Base-by-base conservation (phyloP, 2,797 vertebrate genomes). In the Emys orbicularis region DNA sequence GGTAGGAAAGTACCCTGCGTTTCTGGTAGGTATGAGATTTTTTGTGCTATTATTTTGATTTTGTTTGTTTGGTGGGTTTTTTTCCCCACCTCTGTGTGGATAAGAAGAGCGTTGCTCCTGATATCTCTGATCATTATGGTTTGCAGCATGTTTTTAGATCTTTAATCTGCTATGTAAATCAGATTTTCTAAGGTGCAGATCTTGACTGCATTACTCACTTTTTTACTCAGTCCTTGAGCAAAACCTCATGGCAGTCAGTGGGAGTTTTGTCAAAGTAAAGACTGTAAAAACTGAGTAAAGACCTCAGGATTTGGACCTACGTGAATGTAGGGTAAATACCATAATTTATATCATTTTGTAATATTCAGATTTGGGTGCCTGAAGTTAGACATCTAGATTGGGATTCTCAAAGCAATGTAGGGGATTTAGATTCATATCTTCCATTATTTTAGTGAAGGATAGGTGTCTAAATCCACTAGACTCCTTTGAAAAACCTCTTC, bases 251-350 rank as follows among this genome's bases (percentile, higher is more conserved):
- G 41, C 12, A 44, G 12, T 74, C 6, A 25, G 2, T 31, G 87
- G 5, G 44, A 18, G 34, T 3, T 81, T 84, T 37, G 23, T 37
- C 52, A 4, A n/a, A 80, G 34, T 54, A 13, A 81, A 54, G 53
- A 37, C 12, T 27, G 52, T 15, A 74, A 74, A 41, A 74, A 41
- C 23, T 27, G 72, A 74, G 41, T 44, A 44, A 27, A 34, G 25
- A 47, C 41, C 41, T 74, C 23, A 37, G 41, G 72, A 74, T 5
- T 29, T 50, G 8, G 8, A 23, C 10, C 3, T 1, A 0, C 8
- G 3, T 3, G 1, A 0, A 1, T 16, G 52, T 23, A 31, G 13
- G 2, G 4, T 31, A 3, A 6, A 0, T 31, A 72, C 0, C 1
- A 0, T 57, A 15, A 27, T 74, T 74, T 74, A 25, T 44, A 74